These are phyloP conservation scores for Astyanax mexicanus DNA, from an alignment of 2,797 vertebrate species.

Conservation along the genomic window DNA sequence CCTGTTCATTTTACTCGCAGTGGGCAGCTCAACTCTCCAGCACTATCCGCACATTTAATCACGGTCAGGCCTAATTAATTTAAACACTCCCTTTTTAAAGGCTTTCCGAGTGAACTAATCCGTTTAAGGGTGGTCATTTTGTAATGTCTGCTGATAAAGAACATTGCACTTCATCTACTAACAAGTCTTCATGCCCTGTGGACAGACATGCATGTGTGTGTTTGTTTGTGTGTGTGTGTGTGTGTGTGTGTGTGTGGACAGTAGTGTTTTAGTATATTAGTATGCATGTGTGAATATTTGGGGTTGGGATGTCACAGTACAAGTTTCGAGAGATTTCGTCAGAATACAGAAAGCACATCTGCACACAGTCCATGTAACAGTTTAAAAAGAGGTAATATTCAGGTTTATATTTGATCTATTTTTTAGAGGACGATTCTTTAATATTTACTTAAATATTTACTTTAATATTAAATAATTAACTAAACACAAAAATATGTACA, in stretches of 20 bases:
- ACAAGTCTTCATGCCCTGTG: constrained; percentile 51
- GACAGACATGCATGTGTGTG: constrained; percentile 13
- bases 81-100: constrained; percentile 90
- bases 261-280: not conserved
- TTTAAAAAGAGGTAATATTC: too few relatives aligned
- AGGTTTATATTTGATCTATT: too few relatives aligned
- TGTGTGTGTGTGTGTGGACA: constrained; percentile 21
- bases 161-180: constrained; percentile 68
- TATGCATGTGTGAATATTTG: not conserved
- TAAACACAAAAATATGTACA: too few relatives aligned
- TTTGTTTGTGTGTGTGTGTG: constrained; percentile 28
- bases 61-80: constrained; percentile 99
- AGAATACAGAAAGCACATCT: too few relatives aligned
- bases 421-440: too few relatives aligned
- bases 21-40: constrained; percentile 99
- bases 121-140: constrained; percentile 67
- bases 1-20: constrained; percentile 98
- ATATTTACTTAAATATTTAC: too few relatives aligned
- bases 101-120: constrained; percentile 73
- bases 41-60: constrained; percentile 99
- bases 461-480: too few relatives aligned
- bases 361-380: too few relatives aligned
- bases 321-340: too few relatives aligned
- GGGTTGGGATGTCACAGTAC: too few relatives aligned
- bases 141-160: constrained; percentile 52